Base-by-base conservation (phyloP, 2,113 vertebrate genomes). In the Tor tambroides region DNA sequence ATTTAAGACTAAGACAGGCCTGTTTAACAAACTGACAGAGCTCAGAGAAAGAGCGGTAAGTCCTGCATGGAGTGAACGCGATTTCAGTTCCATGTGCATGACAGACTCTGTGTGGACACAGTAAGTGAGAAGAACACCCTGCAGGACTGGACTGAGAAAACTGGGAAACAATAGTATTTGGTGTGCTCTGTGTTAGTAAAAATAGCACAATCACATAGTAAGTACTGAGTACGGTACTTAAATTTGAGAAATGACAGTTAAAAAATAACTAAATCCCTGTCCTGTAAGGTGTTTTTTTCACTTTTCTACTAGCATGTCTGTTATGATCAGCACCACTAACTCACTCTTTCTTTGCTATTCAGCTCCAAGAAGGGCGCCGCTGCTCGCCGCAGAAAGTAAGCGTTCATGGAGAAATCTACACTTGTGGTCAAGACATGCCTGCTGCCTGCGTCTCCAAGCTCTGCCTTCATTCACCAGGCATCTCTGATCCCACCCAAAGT, bases 301-400 rank as follows among this genome's bases (percentile, higher is more conserved):
- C n/a, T 49, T 19, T 49, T 83, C 26, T 17, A 49, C 61, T 10
- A 14, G 4, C 15, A 69, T 43, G 35, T 69, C 61, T 23, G 8
- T 8, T 43, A 54, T 35, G 9, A 7, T 38, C 32, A 77, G 14
- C 28, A 65, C 43, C 28, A 8, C 67, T 72, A 38, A 81, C 30
- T 26, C 17, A 0, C 6, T 15, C 32, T 85, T 59, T 84, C 56
- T 74, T 61, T 85, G 87, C 88, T 81, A 86, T 87, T 92, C 89
- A 98, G 97, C 94, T 99, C 98, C 97, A 99, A 98, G 96, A 99
- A 99, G 94, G 95, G 95, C 89, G 95, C 95, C 12, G 96, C 96
- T 54, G 94, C 96, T 0, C 97, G 95, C 79, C 98, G 98, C 95
- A 98, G 98, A 95, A 99, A 99, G 95, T 99, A 95, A 92, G 87